phyloP scores from a whole-genome alignment of 2,113 vertebrate species.

The Oreochromis spilurus region DNA sequence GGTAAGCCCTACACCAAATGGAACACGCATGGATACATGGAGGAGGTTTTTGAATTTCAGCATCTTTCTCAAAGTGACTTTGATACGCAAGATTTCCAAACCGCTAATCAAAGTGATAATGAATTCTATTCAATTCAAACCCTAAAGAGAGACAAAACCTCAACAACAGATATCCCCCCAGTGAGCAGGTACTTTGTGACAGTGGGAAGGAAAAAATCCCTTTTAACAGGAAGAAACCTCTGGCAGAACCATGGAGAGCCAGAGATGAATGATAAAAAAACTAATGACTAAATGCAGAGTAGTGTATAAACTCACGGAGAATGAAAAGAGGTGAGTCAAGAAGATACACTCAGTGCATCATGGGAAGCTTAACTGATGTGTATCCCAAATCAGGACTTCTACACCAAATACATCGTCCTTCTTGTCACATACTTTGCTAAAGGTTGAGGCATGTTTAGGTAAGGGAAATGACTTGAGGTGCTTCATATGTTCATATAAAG shows the following conservation, averaged over 20 bases:
- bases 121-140: neutral
- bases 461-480: neutral
- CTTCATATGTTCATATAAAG: neutral
- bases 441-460: neutral
- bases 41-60: neutral
- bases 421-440: neutral
- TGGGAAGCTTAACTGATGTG: neutral
- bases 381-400: neutral
- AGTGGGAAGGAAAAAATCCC: fast-evolving
- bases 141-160: neutral
- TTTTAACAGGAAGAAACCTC: neutral
- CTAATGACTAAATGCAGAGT: neutral
- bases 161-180: neutral
- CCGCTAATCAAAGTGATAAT: neutral
- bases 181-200: neutral
- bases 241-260: neutral
- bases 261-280: neutral
- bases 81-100: neutral
- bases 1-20: fast-evolving
- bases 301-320: neutral
- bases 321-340: neutral
- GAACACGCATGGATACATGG: neutral
- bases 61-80: neutral
- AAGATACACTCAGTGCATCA: neutral
- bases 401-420: neutral